Base-by-base conservation (phyloP, 23 tunicate genomes). In the Pegea sp. region DNA sequence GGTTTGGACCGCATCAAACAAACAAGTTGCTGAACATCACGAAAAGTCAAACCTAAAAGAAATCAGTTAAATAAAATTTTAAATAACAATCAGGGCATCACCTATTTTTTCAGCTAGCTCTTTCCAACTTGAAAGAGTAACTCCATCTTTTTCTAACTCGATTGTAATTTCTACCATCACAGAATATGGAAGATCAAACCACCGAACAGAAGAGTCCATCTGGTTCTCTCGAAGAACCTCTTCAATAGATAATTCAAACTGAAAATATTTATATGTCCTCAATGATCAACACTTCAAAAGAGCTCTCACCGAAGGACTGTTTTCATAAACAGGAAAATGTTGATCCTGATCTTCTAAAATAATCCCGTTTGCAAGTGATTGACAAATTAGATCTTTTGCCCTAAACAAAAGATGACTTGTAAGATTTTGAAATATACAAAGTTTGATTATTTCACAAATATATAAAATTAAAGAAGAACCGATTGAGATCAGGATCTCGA, bases 41-140 rank as follows among this genome's bases (percentile, higher is more conserved):
- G 52, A 44, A 74, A 74, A 2, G 67, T 56, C 13, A 74, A 52
- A 33, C 72, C 84, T 74, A 58, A 8, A 30, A 22, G 3, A 32
- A 58, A 58, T 11, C 13, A 38, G 16, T 38, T 38, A 8, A 11
- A 38, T 8, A 38, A 16, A 52, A 52, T n/a, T 0, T 0, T 56
- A 26, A 26, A 8, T 27, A 0, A 0, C n/a, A 27, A 0, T 29
- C 16, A 13, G 24, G 7, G 11, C 60, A 64, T 1, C 31, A 60
- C 73, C 74, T 29, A 80, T 30, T 57, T 26, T 54, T 56, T 78
- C 80, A 0, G 84, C 95, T 4, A 84, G 38, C 1, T 63, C 72
- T 55, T 64, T 84, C 95, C 95, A 84, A 48, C 64, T 64, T n/a
- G 72, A 71, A 31, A 53, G 61, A 11, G 84, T 61, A 19, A 63